phyloP scores from a whole-genome alignment of 2,888 invertebrate genomes.

The Epinotia bilunana region DNA sequence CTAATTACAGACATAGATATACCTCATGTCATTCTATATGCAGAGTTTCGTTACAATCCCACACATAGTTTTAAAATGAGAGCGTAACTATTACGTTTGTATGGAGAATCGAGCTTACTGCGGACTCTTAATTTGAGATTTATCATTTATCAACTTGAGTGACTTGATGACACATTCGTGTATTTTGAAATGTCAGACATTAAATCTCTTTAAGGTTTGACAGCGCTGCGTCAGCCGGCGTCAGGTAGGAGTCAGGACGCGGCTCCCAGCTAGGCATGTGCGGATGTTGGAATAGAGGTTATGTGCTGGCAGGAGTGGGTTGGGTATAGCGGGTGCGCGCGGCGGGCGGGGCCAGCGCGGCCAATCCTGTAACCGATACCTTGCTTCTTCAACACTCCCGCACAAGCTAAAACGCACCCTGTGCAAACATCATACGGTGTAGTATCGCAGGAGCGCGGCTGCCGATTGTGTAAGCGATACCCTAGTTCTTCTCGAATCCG shows the following conservation, averaged over 20 bases:
- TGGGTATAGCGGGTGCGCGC: slow-evolving; percentile 63
- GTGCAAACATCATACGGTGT: slow-evolving; percentile 48
- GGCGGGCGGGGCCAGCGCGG: slow-evolving; percentile 76
- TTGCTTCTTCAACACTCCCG: slow-evolving; percentile 69
- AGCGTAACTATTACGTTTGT: no score
- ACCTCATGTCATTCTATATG: no score
- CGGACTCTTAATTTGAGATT: no score
- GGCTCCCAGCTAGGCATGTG: slow-evolving; percentile 53
- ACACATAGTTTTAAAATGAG: no score
- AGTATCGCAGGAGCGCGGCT: accelerated
- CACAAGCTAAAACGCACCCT: slow-evolving; percentile 49
- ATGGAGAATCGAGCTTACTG: no score
- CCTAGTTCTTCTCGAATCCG: slow-evolving; percentile 66
- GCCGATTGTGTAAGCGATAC: slow-evolving; percentile 75
- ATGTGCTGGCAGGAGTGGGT: slow-evolving; percentile 63
- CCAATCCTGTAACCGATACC: slow-evolving; percentile 84
- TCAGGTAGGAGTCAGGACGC: background rate
- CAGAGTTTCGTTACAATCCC: no score
- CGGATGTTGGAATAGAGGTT: background rate
- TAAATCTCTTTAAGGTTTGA: no score
- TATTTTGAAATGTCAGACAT: no score
- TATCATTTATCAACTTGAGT: no score
- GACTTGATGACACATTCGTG: no score
- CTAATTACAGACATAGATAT: no score
- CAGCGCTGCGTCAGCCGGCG: background rate